Evolutionary conservation across 64 coral and sea anemone species (phyloP), one percentile per base, ranked within the genome.

Genomic region (Montipora cactus): DNA sequence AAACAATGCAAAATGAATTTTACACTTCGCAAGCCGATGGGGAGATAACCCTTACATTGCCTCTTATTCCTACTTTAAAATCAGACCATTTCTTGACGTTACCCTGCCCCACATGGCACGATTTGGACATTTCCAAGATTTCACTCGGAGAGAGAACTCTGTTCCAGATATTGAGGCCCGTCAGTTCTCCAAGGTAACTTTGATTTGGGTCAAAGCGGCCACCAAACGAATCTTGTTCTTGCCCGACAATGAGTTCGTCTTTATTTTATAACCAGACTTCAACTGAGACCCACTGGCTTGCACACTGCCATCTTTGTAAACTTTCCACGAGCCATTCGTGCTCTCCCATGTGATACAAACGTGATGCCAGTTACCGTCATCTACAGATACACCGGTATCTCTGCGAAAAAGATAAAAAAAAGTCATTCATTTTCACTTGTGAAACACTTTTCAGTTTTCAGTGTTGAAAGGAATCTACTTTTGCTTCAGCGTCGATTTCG

Each of bases 311-410:
- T 25, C 25, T 25, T 25, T 25, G 25, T 25, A 25, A 25, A 25
- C 25, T 25, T 25, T 25, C 25, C 25, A 25, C 25, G 25, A 0
- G 25, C 25, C 25, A 25, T 25, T 25, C 25, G 25, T 25, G 25
- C 25, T 25, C 25, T 25, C 25, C 25, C 25, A 25, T 25, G 25
- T 25, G 25, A 10, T 67, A 15, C 91, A 81, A 93, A 91, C 69
- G 79, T 87, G 91, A 74, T 93, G 91, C 91, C 91, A 93, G 18
- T 66, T 19, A 49, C 91, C 91, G 15, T 93, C 91, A 70, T 86
- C 78, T 6, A 47, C 72, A 11, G 81, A 47, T 28, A 93, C 25
- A 25, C 25, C 25, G 25, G 25, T 25, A 25, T 25, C 25, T 25
- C 25, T 25, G 25, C 25, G 25, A 25, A 25, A 25, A 25, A 25